phyloP scores from a whole-genome alignment of 2,113 vertebrate genomes.

The Ictalurus punctatus region DNA sequence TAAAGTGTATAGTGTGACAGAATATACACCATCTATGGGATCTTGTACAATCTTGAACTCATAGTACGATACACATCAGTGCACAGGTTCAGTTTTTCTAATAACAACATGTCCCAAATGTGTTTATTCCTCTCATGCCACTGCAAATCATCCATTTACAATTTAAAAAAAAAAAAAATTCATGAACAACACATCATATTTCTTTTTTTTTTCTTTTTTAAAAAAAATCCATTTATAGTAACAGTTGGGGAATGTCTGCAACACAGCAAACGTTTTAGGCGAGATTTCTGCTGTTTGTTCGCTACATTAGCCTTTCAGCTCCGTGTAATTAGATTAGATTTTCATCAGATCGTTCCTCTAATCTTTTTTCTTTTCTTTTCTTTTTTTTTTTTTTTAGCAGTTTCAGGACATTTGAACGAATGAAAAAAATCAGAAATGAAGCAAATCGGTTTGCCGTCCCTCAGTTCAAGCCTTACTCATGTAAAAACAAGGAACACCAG shows the following conservation, averaged over 20 bases:
- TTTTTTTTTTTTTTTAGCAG: not conserved
- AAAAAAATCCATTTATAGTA: not conserved
- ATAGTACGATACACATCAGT: not conserved
- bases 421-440: not conserved
- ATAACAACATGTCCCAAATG: not conserved
- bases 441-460: not conserved
- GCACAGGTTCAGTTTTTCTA: not conserved
- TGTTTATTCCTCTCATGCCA: not conserved
- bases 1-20: not conserved
- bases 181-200: not conserved
- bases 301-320: not conserved
- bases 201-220: not conserved
- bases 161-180: not conserved
- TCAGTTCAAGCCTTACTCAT: not conserved
- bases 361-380: not conserved
- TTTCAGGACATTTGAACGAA: not conserved
- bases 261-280: not conserved
- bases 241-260: not conserved
- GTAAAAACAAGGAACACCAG: slow-evolving; percentile 6
- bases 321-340: not conserved
- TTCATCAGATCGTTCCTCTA: not conserved
- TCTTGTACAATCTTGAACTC: not conserved
- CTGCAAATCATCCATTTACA: no score
- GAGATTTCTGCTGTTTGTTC: not conserved
- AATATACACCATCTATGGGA: not conserved